Conservation (phyloP, 2,797 vertebrate genomes). For the Fundulus diaphanus region DNA sequence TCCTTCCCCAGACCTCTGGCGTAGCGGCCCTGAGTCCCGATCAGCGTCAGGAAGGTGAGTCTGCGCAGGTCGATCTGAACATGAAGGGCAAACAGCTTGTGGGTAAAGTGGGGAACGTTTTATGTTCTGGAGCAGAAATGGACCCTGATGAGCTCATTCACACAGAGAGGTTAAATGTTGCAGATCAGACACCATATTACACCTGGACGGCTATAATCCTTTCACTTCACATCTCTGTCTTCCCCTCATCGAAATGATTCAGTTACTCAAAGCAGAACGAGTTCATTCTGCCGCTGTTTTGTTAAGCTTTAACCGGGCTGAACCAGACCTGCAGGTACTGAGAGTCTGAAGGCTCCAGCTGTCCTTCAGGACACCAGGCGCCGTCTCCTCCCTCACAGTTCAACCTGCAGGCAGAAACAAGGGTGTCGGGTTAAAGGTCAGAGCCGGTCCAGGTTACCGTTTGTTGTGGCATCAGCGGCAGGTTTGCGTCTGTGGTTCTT, state of each 20-base stretch:
- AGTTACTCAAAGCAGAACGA: not conserved
- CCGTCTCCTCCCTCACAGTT: slow-evolving; percentile 89
- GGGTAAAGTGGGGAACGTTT: no score
- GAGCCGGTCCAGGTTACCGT: not conserved
- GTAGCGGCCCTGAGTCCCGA: slow-evolving; percentile 91
- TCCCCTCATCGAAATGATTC: not conserved
- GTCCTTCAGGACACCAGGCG: slow-evolving; percentile 89
- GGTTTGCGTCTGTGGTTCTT: no score
- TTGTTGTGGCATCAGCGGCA: not conserved
- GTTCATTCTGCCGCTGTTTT: not conserved
- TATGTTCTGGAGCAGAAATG: no score
- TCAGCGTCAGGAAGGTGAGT: slow-evolving; percentile 88
- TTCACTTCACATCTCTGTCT: not conserved
- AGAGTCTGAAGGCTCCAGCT: slow-evolving; percentile 84
- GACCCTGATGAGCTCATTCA: no score
- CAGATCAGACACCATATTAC: no score
- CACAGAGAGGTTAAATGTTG: no score
- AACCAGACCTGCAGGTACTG: slow-evolving; percentile 88
- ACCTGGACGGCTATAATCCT: not conserved
- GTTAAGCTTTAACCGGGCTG: not conserved
- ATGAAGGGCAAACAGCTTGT: no score
- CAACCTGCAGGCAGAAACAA: slow-evolving; percentile 71
- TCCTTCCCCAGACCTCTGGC: slow-evolving; percentile 87
- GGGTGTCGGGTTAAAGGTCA: not conserved
- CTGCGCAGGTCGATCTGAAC: slow-evolving; percentile 86